These are phyloP conservation scores for Fistularia tabacaria DNA, from an alignment of 2,797 vertebrate genomes.

Conservation along the genomic window DNA sequence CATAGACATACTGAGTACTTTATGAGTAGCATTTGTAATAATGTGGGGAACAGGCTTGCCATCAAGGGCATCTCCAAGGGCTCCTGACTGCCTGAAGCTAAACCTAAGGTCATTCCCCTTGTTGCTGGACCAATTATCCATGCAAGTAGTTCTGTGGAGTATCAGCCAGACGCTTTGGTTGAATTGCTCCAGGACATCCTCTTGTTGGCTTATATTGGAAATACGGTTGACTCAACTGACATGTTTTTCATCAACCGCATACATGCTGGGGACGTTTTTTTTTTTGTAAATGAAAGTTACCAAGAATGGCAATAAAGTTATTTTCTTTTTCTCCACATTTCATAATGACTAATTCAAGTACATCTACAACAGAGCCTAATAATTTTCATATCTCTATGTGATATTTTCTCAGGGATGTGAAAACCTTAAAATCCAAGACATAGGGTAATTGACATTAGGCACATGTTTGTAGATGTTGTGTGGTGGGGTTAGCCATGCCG, in stretches of 20 bases:
- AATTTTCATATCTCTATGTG: slow-evolving; percentile 58
- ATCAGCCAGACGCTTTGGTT: slow-evolving; percentile 60
- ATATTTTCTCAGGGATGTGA: slow-evolving; percentile 61
- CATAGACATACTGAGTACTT: neutral
- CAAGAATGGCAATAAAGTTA: slow-evolving; percentile 21
- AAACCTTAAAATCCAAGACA: slow-evolving; percentile 49
- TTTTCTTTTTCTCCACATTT: slow-evolving; percentile 10
- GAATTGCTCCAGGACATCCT: slow-evolving; percentile 70
- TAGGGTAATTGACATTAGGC: slow-evolving; percentile 67
- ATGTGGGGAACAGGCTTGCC: slow-evolving; percentile 53
- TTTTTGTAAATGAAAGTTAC: slow-evolving; percentile 30
- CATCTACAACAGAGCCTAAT: slow-evolving; percentile 38
- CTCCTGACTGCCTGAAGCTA: slow-evolving; percentile 68
- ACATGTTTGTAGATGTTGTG: slow-evolving; percentile 53
- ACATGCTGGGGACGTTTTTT: slow-evolving; percentile 41
- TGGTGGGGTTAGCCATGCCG: slow-evolving; percentile 59
- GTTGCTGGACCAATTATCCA: slow-evolving; percentile 67
- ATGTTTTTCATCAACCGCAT: slow-evolving; percentile 61
- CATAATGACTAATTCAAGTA: slow-evolving; percentile 20
- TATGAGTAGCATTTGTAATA: slow-evolving; percentile 33
- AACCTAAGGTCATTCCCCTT: slow-evolving; percentile 73
- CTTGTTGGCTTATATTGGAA: slow-evolving; percentile 67
- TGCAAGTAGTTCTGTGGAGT: slow-evolving; percentile 59
- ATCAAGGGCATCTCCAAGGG: slow-evolving; percentile 63
- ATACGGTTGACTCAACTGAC: slow-evolving; percentile 52